Base-by-base conservation (phyloP, 2,888 invertebrate genomes). In the Meteorus colon region DNA sequence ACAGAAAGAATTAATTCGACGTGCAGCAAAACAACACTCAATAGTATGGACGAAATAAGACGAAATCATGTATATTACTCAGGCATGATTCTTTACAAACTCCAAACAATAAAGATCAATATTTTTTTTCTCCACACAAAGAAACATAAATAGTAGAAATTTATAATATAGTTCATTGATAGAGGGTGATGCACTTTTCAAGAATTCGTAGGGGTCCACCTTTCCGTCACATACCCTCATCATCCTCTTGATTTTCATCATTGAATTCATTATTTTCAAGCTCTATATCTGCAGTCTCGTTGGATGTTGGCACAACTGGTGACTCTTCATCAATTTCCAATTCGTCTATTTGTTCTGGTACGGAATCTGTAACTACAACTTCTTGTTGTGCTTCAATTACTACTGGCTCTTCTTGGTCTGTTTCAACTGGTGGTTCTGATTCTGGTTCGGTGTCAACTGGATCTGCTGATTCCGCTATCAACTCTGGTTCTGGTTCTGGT, bases 181-280 rank as follows among this genome's bases (percentile, higher is more conserved):
- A 69, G 72, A 75, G 77, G 48, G n/a, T 55, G 55, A 24, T 62
- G 29, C 55, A 74, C 62, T 71, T 80, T 75, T 81, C 80, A 79
- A 80, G 78, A 70, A 79, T 74, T 76, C 75, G 75, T 48, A 80
- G 77, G n/a, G 77, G 77, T 68, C 79, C 77, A 71, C 70, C 76
- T 77, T 81, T 75, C 48, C 80, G 77, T 66, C 81, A 85, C 84
- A 67, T 86, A 86, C 84, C 86, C 29, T 83, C 78, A 55, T 80
- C 72, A 5, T 77, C 80, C 14, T 62, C 77, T 76, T 77, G 67
- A 60, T 78, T 70, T 59, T 67, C 72, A 62, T 62, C 72, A 48
- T 69, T 71, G 63, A 77, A 77, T 76, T 78, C 81, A 65, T 80
- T 80, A 41, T 82, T 45, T 8, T 8, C n/a, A 29, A n/a, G 6